Conservation (phyloP, 1,140 invertebrate species). For the Drosophila lini region DNA sequence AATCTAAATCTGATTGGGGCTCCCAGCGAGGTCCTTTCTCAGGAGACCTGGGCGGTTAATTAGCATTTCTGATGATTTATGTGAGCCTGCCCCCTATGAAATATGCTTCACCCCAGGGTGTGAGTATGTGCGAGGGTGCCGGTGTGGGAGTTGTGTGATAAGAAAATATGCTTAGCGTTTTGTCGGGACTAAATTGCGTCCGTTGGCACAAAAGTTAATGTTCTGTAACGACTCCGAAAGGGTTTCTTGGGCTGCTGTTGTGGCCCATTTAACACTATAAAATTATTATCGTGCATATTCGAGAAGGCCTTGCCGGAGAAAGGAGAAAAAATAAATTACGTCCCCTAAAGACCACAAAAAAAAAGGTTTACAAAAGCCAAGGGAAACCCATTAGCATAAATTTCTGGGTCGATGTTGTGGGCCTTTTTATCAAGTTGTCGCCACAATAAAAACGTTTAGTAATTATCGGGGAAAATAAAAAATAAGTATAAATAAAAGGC, state of each 20-base stretch:
- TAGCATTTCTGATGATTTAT: slow-evolving; percentile 77
- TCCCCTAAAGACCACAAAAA: background rate
- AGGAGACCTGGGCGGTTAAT: slow-evolving; percentile 54
- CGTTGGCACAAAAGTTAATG: slow-evolving; percentile 71
- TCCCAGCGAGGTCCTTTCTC: slow-evolving; percentile 8
- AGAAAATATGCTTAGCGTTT: slow-evolving; percentile 73
- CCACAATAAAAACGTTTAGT: slow-evolving; percentile 76
- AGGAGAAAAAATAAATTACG: slow-evolving; percentile 42
- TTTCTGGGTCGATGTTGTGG: slow-evolving; percentile 34
- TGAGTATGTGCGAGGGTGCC: background rate
- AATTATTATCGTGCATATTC: slow-evolving; percentile 76
- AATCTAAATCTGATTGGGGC: slow-evolving; percentile 26
- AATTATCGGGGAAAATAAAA: slow-evolving; percentile 60
- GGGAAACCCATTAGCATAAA: slow-evolving; percentile 67
- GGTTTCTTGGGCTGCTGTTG: slow-evolving; percentile 45
- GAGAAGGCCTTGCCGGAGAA: slow-evolving; percentile 41
- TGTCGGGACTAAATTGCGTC: slow-evolving; percentile 56
- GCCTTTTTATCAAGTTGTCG: slow-evolving; percentile 69
- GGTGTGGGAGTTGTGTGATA: slow-evolving; percentile 54
- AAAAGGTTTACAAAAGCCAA: slow-evolving; percentile 16
- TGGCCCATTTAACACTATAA: slow-evolving; percentile 78
- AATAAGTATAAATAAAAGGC: slow-evolving; percentile 46
- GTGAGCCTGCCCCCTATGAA: slow-evolving; percentile 45
- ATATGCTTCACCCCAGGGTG: slow-evolving; percentile 48
- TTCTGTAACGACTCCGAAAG: slow-evolving; percentile 70